Base-by-base conservation (phyloP, 2,888 invertebrate genomes). In the Phaedon cochleariae region DNA sequence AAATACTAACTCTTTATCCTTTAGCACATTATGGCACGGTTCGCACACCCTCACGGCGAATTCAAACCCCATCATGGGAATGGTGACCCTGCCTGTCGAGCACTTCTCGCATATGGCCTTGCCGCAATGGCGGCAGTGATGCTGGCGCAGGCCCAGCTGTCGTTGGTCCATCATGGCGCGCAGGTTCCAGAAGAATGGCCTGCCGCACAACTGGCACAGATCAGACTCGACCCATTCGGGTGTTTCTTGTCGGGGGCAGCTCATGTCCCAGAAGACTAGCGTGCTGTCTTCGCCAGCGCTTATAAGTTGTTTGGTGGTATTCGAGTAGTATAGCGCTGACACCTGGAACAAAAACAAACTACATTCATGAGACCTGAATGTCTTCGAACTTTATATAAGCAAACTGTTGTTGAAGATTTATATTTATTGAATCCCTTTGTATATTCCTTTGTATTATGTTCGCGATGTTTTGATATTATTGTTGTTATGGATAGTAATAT, bases 151-250 rank as follows among this genome's bases (percentile, higher is more conserved):
- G 68, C 96, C 96, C 59, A 98, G 86, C 81, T 95, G 96, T 79
- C 95, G 92, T 84, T 95, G 95, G 84, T 98, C 96, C 94, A 98
- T 96, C 98, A 99, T 99, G 10, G 95, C 96, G 70, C 94, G 90
- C 58, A 99, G 89, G 84, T 99, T 99, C 99, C 99, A 99, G 85
- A 98, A 98, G 86, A 99, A 99, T 20, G 99, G 99, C 66, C 93
- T 88, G 59, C 92, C 91, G 83, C 99, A 99, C 65, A 95, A 87
- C 86, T 98, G 93, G 83, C 99, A 99, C 46, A 91, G 88, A 83
- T 98, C 98, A 46, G 95, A 92, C 81, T 98, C 97, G 70, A 90
- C 90, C 99, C 99, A 99, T 68, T 92, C 92, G 12, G 98, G 97
- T 0, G 97, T 97, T 88, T 97, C 96, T 77, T 92, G 90, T 59